Evolutionary conservation across 2,888 invertebrate species (phyloP).

Genomic region (Polyploca ridens): DNA sequence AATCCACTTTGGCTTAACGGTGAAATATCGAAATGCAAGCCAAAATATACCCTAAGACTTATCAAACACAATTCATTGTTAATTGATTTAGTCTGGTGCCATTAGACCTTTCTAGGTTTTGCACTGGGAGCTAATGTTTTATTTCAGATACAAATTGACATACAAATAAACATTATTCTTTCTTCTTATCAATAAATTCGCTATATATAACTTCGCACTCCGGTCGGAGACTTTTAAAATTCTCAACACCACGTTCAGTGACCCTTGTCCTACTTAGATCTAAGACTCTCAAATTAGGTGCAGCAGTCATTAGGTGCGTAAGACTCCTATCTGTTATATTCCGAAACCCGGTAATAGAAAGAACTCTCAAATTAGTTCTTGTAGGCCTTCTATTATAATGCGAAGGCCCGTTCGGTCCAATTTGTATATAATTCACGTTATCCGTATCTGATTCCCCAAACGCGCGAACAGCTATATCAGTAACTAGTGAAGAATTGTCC

Average conservation of each 20-base stretch:
- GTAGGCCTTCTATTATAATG: constrained; percentile 49
- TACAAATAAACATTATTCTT: background rate
- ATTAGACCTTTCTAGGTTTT: too few relatives aligned
- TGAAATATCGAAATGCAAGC: too few relatives aligned
- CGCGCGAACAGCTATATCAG: constrained; percentile 61
- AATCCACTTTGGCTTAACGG: too few relatives aligned
- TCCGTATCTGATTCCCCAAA: constrained; percentile 66
- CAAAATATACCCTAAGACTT: too few relatives aligned
- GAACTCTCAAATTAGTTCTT: constrained; percentile 75
- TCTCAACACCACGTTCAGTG: constrained; percentile 84
- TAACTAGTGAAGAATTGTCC: constrained; percentile 50
- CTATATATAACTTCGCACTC: constrained; percentile 79
- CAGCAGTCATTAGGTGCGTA: constrained; percentile 84
- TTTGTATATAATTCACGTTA: constrained; percentile 58
- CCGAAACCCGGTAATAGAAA: constrained; percentile 85
- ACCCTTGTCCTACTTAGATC: constrained; percentile 89
- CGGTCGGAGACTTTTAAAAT: constrained; percentile 85
- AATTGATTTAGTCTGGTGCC: too few relatives aligned
- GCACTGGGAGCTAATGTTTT: too few relatives aligned
- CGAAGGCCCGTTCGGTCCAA: constrained; percentile 45
- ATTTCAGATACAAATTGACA: too few relatives aligned
- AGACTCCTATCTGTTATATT: constrained; percentile 86
- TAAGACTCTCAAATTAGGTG: constrained; percentile 82
- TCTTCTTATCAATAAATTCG: constrained; percentile 27
- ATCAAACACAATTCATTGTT: too few relatives aligned